A percentile compares a stretch with the other conserved stretches of the same genome.
phyloP scores from a whole-genome alignment of 2,797 vertebrate genomes.

The Ibycter americanus region DNA sequence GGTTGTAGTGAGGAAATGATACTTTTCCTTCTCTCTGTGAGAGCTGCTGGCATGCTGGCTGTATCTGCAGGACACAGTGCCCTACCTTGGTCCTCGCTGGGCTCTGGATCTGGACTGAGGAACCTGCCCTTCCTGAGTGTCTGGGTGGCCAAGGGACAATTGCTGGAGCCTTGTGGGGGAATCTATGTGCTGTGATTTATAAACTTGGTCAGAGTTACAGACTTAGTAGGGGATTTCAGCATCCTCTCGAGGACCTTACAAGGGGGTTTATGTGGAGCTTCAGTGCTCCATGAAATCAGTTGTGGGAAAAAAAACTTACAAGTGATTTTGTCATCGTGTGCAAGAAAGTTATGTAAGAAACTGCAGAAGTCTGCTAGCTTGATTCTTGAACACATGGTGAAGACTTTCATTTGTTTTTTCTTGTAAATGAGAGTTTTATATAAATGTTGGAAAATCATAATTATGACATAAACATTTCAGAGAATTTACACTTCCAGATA shows the following conservation, averaged over 20 bases:
- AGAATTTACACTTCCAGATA: neutral
- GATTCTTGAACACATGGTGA: neutral
- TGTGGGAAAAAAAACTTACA: neutral
- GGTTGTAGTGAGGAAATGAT: neutral
- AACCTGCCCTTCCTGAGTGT: neutral
- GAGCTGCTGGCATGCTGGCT: neutral
- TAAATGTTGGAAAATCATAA: neutral
- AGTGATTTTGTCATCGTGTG: neutral
- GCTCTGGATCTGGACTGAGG: neutral
- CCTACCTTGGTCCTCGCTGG: slow-evolving; percentile 12
- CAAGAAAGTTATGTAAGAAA: neutral
- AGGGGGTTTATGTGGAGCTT: neutral
- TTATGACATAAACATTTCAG: neutral
- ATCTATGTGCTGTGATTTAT: neutral
- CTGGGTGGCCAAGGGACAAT: fast-evolving
- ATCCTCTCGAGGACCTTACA: neutral
- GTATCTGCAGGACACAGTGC: neutral
- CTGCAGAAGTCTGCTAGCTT: neutral
- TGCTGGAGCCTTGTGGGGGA: neutral
- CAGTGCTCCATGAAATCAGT: neutral
- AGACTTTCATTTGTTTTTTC: neutral
- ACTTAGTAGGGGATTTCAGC: neutral
- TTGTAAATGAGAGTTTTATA: neutral
- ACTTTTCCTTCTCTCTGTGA: neutral
- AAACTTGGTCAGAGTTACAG: neutral